Evolutionary conservation across 2,797 vertebrate genomes (phyloP), one percentile per base, ranked within the genome.

Genomic region (Pseudopleuronectes americanus): DNA sequence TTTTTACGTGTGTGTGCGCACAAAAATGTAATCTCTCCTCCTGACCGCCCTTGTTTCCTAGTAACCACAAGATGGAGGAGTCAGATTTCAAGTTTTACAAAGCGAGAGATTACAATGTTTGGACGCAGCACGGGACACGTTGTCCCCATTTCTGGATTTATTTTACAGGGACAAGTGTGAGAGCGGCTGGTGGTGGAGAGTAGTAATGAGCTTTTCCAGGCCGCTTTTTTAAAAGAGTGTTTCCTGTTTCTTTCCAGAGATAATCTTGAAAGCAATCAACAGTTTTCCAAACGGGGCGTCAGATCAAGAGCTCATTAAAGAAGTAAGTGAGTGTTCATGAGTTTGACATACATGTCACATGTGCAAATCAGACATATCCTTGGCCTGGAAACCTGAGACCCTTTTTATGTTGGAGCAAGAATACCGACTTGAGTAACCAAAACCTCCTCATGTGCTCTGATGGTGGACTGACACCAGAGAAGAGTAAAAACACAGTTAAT

Each of bases 61-160:
- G 75, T 76, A 72, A 83, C 78, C 19, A 57, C 6, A 41, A 64
- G 38, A 83, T 76, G 36, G 36, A 65, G 60, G 89, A 77, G 69
- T 90, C 76, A 61, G 61, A 72, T 91, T 87, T 79, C 86, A 19
- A 14, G 19, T 58, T 74, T 52, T 38, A 87, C 84, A 92, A 70
- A 67, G 62, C 12, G 1, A 56, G 57, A 74, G 75, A 72, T 78
- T 74, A 68, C 67, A 68, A 75, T 41, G 41, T 73, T 84, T 87
- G 72, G 31, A 49, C 1, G 1, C 16, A 17, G 31, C 22, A 28
- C 12, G 74, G 67, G 63, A 72, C 66, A 64, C 60, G 68, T 71
- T 76, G 62, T 86, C 2, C 75, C 4, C 31, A 2, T 57, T 49
- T 54, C 9, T 8, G 2, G 38, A 17, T 51, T 62, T 77, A 8